Percentiles rank a stretch among this genome's conserved stretches.
Evolutionary conservation across 1,140 invertebrate species (phyloP).

Genomic region (Pogonomyrmex californicus): DNA sequence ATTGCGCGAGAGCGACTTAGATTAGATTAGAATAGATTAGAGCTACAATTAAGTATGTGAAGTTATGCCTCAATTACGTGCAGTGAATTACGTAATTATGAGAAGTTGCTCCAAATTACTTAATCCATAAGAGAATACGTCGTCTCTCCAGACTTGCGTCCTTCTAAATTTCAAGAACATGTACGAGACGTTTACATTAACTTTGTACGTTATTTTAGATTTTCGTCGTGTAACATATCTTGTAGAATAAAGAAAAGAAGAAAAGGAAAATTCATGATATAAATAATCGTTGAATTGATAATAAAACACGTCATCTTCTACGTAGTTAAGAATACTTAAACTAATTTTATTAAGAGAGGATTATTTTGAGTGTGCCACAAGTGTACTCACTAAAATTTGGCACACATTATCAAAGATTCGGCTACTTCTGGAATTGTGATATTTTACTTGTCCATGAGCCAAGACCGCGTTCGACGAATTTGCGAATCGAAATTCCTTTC

Average conservation of each 20-base stretch:
- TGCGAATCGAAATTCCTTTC: conserved; percentile 15
- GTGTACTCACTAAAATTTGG: conserved; percentile 34
- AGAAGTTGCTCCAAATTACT: conserved; percentile 52
- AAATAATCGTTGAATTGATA: not conserved
- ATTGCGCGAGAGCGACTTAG: conserved; percentile 44
- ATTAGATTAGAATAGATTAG: conserved; percentile 66
- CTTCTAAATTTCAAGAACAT: conserved; percentile 40
- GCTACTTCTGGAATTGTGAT: conserved; percentile 1
- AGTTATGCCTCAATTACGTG: conserved; percentile 55
- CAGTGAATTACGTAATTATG: conserved; percentile 56
- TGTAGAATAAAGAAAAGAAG: not conserved
- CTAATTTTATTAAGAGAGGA: conserved; percentile 18
- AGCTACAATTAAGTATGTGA: conserved; percentile 57
- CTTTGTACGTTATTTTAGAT: not conserved
- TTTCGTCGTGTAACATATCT: not conserved
- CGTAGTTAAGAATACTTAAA: not conserved
- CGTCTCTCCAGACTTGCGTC: not conserved
- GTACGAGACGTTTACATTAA: conserved; percentile 11
- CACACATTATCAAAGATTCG: not conserved
- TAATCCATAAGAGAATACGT: conserved; percentile 53
- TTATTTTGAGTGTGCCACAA: conserved; percentile 10
- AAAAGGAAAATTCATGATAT: not conserved
- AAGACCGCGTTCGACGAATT: conserved; percentile 50
- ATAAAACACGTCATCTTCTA: not conserved
- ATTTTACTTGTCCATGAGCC: conserved; percentile 41